Evolutionary conservation across 2,113 vertebrate species (phyloP), one percentile per base, ranked within the genome.

Genomic region (Terrapene triunguis): DNA sequence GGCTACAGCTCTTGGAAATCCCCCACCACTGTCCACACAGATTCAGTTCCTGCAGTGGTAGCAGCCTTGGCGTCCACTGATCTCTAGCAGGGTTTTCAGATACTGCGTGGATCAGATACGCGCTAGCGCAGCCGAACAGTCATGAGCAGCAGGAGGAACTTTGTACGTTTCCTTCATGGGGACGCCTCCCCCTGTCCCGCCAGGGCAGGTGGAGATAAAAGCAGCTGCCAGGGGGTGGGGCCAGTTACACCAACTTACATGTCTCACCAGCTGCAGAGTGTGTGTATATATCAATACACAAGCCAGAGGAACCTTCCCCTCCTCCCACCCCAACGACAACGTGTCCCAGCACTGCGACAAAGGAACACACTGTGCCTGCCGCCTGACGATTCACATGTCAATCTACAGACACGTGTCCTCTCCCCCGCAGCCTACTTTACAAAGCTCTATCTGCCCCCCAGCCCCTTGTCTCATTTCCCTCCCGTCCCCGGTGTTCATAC

Each of bases 1-100:
- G 53, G 53, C 53, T 22, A 54, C 53, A 22, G 53, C 53, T 9
- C 53, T 22, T 54, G 53, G 21, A 54, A 22, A 7, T 9, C 74
- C 10, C 42, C 42, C 42, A 13, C 74, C 38, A 3, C 6, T 6
- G 42, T 24, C 74, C 4, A 11, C 6, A 4, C 25, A 0, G 6
- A 25, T 47, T 47, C 74, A 8, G 65, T 10, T 11, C 6, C 13
- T 0, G 0, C 47, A 0, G 0, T 1, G 0, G 29, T 72, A 42
- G 11, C 89, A 92, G 85, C 90, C 62, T 90, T 22, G 50, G 6
- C 3, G 10, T 35, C 13, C 72, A 12, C 5, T 6, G 72, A 42
- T 42, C 19, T 22, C 8, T 74, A 22, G n/a, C 69, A 11, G 10
- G 42, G 24, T 25, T 38, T 44, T 78, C 25, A 12, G 25, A 27